Percentiles rank a stretch among this genome's conserved stretches.
Conservation (phyloP, 1,140 invertebrate species). For the Trichogramma pretiosum region DNA sequence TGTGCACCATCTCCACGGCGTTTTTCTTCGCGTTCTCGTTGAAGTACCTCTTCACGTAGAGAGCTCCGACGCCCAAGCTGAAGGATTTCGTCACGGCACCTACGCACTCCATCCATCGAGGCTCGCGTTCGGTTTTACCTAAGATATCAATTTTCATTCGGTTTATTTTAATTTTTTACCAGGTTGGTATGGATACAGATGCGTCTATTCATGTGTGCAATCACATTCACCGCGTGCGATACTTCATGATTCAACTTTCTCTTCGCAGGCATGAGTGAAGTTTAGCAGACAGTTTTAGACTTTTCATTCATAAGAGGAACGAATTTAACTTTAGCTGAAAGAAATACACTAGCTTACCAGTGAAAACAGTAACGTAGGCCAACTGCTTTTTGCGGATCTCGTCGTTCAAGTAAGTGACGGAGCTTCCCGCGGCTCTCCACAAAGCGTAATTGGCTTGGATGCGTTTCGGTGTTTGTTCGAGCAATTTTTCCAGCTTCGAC, state of each 20-base stretch:
- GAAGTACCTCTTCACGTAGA: conserved; percentile 70
- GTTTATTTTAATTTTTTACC: too few species aligned
- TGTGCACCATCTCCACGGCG: conserved; percentile 74
- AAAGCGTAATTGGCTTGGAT: conserved; percentile 58
- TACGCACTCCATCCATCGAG: conserved; percentile 73
- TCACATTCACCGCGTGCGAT: too few species aligned
- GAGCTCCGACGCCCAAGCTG: conserved; percentile 64
- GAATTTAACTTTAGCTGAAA: too few species aligned
- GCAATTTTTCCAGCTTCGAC: conserved; percentile 53
- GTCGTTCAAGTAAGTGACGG: conserved; percentile 67
- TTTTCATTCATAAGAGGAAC: too few species aligned
- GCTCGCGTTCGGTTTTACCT: conserved; percentile 57
- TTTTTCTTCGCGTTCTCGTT: conserved; percentile 61
- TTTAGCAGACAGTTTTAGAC: too few species aligned
- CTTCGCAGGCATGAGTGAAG: too few species aligned
- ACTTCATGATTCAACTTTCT: too few species aligned
- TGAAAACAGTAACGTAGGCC: conserved; percentile 62
- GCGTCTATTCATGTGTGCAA: too few species aligned
- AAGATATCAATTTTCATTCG: not conserved
- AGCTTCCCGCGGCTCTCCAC: conserved; percentile 64
- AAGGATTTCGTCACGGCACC: conserved; percentile 64
- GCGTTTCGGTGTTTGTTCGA: conserved; percentile 52
- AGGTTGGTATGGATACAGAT: too few species aligned
- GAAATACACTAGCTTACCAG: conserved; percentile 48
- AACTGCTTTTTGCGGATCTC: conserved; percentile 62